Evolutionary conservation across 2,113 vertebrate genomes (phyloP).

Genomic region (Bucco capensis): DNA sequence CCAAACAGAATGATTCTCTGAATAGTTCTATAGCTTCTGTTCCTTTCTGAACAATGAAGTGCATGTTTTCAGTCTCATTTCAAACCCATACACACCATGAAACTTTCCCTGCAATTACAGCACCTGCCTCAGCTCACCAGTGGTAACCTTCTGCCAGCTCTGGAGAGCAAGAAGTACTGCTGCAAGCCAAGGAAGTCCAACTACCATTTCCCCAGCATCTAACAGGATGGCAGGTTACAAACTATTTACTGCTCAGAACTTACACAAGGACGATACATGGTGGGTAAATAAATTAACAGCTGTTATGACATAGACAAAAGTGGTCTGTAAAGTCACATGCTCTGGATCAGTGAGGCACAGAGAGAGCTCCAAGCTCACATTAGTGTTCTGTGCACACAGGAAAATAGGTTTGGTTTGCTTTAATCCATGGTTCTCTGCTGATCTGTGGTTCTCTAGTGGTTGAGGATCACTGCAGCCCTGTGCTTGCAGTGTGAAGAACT

Average conservation of each 20-base stretch:
- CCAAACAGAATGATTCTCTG: no score
- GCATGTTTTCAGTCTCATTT: background rate
- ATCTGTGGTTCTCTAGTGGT: background rate
- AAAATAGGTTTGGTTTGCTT: background rate
- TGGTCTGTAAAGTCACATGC: background rate
- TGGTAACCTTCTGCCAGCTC: conserved; percentile 81
- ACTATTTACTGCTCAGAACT: background rate
- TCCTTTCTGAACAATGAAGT: background rate
- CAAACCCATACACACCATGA: background rate
- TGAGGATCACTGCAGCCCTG: background rate
- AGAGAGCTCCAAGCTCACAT: background rate
- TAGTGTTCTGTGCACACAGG: background rate
- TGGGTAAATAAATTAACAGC: background rate
- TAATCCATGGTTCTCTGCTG: background rate
- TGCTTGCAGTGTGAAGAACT: background rate
- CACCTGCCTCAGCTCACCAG: conserved; percentile 87
- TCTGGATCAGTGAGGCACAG: background rate
- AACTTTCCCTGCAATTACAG: conserved; percentile 65
- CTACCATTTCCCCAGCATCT: conserved; percentile 93
- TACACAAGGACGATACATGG: background rate
- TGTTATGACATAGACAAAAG: background rate
- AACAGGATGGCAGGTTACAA: conserved; percentile 4
- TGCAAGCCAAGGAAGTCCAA: conserved; percentile 82
- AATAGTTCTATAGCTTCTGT: background rate
- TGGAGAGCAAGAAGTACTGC: conserved; percentile 87